Percentiles rank a stretch among this genome's conserved stretches.
Evolutionary conservation across 2,888 invertebrate genomes (phyloP).

Genomic region (Galeopsomyia nigrocyanea): DNA sequence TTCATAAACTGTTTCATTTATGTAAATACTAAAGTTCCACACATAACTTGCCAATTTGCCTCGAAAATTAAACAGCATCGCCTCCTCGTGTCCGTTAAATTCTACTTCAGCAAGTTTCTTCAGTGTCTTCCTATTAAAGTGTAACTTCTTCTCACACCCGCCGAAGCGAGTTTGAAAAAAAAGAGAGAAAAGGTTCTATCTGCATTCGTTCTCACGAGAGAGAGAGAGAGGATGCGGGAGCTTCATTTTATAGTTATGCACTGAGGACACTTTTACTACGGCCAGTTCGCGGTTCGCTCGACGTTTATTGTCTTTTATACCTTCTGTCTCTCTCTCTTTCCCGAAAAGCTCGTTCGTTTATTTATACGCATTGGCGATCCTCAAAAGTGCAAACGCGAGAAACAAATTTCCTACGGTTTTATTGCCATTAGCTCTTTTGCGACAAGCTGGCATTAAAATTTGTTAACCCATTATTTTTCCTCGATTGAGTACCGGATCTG

Average conservation of each 20-base stretch:
- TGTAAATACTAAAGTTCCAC: constrained; percentile 44
- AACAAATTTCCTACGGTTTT: constrained; percentile 44
- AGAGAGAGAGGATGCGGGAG: constrained; percentile 46
- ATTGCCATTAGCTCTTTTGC: constrained; percentile 33
- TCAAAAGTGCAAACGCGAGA: constrained; percentile 38
- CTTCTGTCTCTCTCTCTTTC: constrained; percentile 27
- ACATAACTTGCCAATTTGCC: constrained; percentile 47
- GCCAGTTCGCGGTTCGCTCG: constrained; percentile 52
- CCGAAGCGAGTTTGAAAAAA: not conserved
- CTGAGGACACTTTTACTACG: constrained; percentile 63
- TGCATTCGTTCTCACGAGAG: constrained; percentile 34
- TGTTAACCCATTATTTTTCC: constrained; percentile 38
- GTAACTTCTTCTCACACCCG: constrained; percentile 36
- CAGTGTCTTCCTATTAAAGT: constrained; percentile 40
- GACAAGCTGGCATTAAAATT: constrained; percentile 45
- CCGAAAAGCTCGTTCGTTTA: constrained; percentile 54
- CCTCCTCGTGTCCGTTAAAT: constrained; percentile 38
- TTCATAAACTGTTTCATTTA: constrained; percentile 45
- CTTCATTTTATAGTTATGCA: constrained; percentile 65
- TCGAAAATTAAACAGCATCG: constrained; percentile 45
- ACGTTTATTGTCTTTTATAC: constrained; percentile 59
- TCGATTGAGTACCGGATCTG: constrained; percentile 22
- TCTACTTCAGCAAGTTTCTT: constrained; percentile 41
- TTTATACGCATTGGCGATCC: constrained; percentile 50
- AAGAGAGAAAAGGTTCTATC: constrained; percentile 30